These are phyloP conservation scores for Scleropages formosus DNA, from an alignment of 2,797 vertebrate species.

Conservation along the genomic window DNA sequence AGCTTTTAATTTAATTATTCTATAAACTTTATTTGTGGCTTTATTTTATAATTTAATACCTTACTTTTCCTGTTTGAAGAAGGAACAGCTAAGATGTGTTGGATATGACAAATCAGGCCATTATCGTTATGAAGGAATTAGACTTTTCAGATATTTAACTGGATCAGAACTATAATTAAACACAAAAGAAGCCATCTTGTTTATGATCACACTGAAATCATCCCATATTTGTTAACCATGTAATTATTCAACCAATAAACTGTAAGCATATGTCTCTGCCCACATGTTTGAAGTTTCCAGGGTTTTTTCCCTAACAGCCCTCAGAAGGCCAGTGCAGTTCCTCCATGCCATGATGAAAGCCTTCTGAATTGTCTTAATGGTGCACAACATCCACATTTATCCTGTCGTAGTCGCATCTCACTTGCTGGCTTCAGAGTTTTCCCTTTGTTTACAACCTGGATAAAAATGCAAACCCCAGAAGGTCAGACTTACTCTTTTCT, in stretches of 20 bases:
- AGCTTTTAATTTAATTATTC: too few relatives aligned
- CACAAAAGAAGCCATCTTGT: too few relatives aligned
- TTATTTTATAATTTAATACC: too few relatives aligned
- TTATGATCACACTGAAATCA: too few relatives aligned
- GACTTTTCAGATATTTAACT: too few relatives aligned
- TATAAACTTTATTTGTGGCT: too few relatives aligned
- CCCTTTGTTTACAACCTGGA: conserved; percentile 20
- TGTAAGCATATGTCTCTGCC: too few relatives aligned
- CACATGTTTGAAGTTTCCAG: neutral
- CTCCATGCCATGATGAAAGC: neutral
- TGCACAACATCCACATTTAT: conserved; percentile 12
- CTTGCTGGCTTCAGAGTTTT: neutral
- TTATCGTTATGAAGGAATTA: too few relatives aligned
- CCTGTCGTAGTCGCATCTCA: neutral
- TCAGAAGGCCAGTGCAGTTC: neutral
- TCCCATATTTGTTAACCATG: neutral
- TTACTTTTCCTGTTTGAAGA: too few relatives aligned
- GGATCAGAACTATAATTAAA: too few relatives aligned
- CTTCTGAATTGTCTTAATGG: conserved; percentile 5
- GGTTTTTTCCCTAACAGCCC: neutral
- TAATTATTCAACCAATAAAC: neutral
- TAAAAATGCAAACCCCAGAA: conserved; percentile 28
- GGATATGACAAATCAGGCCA: too few relatives aligned
- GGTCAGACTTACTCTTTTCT: conserved; percentile 20
- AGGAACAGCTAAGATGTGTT: too few relatives aligned